phyloP scores from a whole-genome alignment of 2,797 vertebrate genomes.

The Pitangus sulphuratus region DNA sequence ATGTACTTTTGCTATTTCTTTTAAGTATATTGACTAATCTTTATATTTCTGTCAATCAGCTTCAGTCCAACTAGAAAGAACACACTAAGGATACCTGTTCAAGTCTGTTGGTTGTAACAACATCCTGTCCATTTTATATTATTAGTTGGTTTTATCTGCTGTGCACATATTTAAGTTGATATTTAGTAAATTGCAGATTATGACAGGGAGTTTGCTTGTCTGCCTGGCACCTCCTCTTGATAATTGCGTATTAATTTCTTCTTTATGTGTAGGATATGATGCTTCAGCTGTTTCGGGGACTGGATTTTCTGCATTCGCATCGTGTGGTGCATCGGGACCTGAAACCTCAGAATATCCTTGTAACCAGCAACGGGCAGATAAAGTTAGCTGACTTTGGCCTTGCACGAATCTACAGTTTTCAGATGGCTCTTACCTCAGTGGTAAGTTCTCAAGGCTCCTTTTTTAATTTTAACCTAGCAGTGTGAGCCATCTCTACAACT shows the following conservation, averaged over 20 bases:
- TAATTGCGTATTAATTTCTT: conserved; percentile 15
- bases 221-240: not conserved
- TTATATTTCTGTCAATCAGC: not conserved
- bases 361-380: conserved; percentile 95
- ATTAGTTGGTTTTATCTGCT: not conserved
- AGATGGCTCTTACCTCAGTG: conserved; percentile 99
- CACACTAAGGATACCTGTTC: not conserved
- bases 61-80: not conserved
- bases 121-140: not conserved
- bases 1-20: not conserved
- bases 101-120: not conserved
- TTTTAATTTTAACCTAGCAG: not conserved
- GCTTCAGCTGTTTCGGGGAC: conserved; percentile 95
- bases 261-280: conserved; percentile 91
- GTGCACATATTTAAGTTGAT: not conserved
- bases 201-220: not conserved
- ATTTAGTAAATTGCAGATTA: not conserved
- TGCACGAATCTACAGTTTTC: conserved; percentile 98
- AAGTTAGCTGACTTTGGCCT: conserved; percentile 98
- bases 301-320: conserved; percentile 98
- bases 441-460: conserved; percentile 80
- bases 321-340: conserved; percentile 97
- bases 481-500: not conserved
- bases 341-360: conserved; percentile 98
- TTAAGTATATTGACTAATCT: not conserved